Evolutionary conservation across 2,888 invertebrate species (phyloP).

Genomic region (Ormyrus nitidulus): DNA sequence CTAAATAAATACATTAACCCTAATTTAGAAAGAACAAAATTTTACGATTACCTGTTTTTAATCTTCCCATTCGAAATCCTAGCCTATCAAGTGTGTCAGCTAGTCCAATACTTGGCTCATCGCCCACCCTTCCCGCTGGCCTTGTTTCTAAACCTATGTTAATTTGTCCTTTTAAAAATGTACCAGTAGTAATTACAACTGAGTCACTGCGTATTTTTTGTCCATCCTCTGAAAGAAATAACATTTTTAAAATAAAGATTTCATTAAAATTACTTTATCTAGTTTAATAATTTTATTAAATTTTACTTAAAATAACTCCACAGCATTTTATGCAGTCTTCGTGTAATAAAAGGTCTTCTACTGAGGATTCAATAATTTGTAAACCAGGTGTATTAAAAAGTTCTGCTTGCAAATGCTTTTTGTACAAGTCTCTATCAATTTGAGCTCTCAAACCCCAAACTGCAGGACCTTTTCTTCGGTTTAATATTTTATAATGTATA

Average conservation of each 20-base stretch:
- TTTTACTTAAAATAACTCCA: constrained; percentile 77
- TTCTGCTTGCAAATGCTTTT: constrained; percentile 84
- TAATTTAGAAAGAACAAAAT: constrained; percentile 25
- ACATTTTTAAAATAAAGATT: constrained; percentile 58
- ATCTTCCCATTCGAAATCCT: constrained; percentile 85
- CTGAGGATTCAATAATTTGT: constrained; percentile 82
- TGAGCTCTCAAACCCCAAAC: constrained; percentile 93
- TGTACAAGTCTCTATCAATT: constrained; percentile 89
- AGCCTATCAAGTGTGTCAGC: constrained; percentile 84
- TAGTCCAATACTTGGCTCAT: constrained; percentile 85
- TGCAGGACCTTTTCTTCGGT: constrained; percentile 88
- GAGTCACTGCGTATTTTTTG: constrained; percentile 78
- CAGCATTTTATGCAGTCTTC: constrained; percentile 73
- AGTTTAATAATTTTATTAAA: background rate
- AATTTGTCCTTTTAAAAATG: constrained; percentile 90
- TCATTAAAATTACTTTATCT: constrained; percentile 23
- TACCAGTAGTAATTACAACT: constrained; percentile 91
- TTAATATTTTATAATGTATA: constrained; percentile 88
- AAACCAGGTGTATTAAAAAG: constrained; percentile 81
- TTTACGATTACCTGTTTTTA: constrained; percentile 84
- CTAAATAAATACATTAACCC: background rate
- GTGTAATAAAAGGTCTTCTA: constrained; percentile 86
- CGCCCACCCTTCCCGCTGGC: constrained; percentile 89
- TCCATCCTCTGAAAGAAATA: constrained; percentile 77
- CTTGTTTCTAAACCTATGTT: constrained; percentile 85